Conservation (phyloP, 2,888 invertebrate species). For the Lumbricus terrestris region DNA sequence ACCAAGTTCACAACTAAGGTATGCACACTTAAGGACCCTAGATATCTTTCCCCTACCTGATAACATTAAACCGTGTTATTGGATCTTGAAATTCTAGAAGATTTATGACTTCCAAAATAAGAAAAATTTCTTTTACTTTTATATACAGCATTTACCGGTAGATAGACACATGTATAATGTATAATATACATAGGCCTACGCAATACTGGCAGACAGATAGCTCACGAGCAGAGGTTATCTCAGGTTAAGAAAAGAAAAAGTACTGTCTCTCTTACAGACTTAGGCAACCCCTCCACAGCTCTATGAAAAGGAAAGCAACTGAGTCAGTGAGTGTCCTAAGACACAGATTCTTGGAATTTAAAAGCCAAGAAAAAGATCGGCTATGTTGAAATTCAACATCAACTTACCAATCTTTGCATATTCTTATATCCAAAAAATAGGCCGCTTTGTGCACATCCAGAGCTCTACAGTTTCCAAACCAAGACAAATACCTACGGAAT, state of each 20-base stretch:
- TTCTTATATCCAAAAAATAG: neutral
- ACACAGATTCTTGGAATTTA: neutral
- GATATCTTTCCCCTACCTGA: neutral
- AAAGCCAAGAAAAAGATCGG: neutral
- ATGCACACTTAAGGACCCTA: neutral
- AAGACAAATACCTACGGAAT: neutral
- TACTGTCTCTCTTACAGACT: neutral
- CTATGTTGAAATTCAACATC: neutral
- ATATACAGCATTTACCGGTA: neutral
- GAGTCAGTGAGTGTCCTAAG: neutral
- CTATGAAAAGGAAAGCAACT: neutral
- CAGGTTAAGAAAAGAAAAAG: neutral
- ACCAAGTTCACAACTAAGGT: neutral
- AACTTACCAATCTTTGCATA: neutral
- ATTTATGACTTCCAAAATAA: neutral
- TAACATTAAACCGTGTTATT: neutral
- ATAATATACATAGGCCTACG: neutral
- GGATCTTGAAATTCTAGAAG: neutral
- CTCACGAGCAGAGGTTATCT: neutral
- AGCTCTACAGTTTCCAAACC: neutral
- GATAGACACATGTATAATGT: neutral
- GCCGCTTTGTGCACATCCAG: neutral
- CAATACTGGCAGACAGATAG: neutral
- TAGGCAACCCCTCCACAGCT: neutral
- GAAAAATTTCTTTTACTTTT: neutral